phyloP scores from a whole-genome alignment of 2,888 invertebrate species.

The Oligia latruncula region DNA sequence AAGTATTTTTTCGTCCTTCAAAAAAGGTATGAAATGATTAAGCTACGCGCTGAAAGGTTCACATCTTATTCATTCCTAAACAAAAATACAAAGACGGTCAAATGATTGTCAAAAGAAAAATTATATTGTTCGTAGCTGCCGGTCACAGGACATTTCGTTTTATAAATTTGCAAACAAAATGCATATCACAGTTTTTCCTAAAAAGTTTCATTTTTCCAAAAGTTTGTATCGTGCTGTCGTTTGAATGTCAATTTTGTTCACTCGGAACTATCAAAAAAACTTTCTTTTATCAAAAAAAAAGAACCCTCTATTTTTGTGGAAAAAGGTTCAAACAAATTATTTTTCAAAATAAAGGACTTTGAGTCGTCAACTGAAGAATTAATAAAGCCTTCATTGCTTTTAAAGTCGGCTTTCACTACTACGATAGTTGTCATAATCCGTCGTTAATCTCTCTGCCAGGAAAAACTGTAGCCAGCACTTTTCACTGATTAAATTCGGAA shows the following conservation, averaged over 20 bases:
- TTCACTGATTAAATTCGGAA: constrained; percentile 38
- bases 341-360: too few species aligned
- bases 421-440: constrained; percentile 7
- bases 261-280: constrained; percentile 2
- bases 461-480: constrained; percentile 24
- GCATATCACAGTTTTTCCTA: neutral
- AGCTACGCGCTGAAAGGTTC: neutral
- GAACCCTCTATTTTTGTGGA: too few species aligned
- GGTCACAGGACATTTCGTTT: constrained; percentile 12
- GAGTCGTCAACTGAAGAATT: neutral
- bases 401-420: constrained; percentile 10
- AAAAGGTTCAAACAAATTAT: too few species aligned
- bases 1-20: neutral
- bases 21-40: neutral
- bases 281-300: constrained; percentile 10
- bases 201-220: neutral
- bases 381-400: constrained; percentile 19
- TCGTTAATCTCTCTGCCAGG: constrained; percentile 12
- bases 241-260: constrained; percentile 24
- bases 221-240: neutral
- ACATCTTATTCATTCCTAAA: constrained; percentile 3
- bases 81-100: neutral
- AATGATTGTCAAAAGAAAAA: neutral
- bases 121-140: neutral
- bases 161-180: constrained; percentile 20